Evolutionary conservation across 2,113 vertebrate genomes (phyloP).

Genomic region (Rousettus leschenaultii): DNA sequence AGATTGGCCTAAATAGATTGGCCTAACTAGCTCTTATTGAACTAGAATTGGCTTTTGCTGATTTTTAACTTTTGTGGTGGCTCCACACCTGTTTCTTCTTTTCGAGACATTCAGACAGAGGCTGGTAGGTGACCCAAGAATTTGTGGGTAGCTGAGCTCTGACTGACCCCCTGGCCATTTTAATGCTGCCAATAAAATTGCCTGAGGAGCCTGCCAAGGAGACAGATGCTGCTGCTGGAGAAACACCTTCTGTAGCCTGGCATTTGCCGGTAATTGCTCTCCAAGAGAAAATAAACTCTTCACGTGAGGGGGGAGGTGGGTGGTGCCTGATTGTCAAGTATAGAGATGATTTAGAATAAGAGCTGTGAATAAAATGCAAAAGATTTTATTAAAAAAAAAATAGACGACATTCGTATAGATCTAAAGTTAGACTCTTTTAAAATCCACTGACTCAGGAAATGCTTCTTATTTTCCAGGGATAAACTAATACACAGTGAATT

Average conservation of each 20-base stretch:
- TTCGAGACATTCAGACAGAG: conserved; percentile 66
- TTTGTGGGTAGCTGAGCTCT: conserved; percentile 61
- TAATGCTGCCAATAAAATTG: conserved; percentile 78
- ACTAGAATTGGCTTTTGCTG: background rate
- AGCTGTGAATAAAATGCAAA: conserved; percentile 3
- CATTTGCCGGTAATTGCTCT: conserved; percentile 83
- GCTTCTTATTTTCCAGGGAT: conserved; percentile 2
- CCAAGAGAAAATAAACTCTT: conserved; percentile 80
- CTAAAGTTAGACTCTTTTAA: background rate
- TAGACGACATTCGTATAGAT: background rate
- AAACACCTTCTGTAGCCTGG: conserved; percentile 81
- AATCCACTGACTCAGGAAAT: background rate
- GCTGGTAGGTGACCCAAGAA: conserved; percentile 66
- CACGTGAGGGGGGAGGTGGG: conserved; percentile 69
- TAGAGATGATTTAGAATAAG: conserved; percentile 58
- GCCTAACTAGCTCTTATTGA: background rate
- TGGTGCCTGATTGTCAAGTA: conserved; percentile 47
- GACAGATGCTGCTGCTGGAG: conserved; percentile 70
- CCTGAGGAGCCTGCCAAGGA: conserved; percentile 77
- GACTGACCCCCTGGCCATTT: conserved; percentile 80
- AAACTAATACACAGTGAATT: background rate
- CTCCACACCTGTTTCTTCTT: conserved; percentile 64
- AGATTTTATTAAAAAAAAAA: conserved; percentile 22
- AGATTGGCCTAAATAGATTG: background rate
- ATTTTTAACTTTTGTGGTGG: conserved; percentile 62